phyloP scores from a whole-genome alignment of 2,888 invertebrate species.

The Litoditis marina region DNA sequence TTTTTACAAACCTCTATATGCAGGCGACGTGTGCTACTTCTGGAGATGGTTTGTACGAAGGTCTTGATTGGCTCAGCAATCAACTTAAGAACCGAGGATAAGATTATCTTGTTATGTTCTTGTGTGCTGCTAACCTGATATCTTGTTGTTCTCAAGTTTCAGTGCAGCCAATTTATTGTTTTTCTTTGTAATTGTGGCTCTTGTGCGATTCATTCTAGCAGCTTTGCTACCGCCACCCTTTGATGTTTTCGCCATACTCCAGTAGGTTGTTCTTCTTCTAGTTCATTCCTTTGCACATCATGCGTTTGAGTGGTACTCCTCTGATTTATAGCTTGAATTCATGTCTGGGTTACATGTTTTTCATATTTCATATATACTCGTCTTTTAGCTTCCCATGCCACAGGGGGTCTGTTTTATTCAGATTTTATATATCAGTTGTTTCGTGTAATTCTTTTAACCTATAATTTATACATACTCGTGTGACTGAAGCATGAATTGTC shows the following conservation, averaged over 20 bases:
- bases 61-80: slow-evolving; percentile 99
- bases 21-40: slow-evolving; percentile 83
- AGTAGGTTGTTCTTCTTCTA: too few relatives aligned
- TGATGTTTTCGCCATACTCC: too few relatives aligned
- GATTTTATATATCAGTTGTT: slow-evolving; percentile 16
- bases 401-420: background rate
- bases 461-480: slow-evolving; percentile 2
- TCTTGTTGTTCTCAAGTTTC: too few relatives aligned
- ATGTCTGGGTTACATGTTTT: background rate
- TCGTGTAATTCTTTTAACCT: slow-evolving; percentile 11
- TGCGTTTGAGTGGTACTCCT: too few relatives aligned
- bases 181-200: too few relatives aligned
- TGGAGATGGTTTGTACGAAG: slow-evolving; percentile 97
- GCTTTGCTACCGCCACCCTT: too few relatives aligned
- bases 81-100: slow-evolving; percentile 81
- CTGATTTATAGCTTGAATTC: background rate
- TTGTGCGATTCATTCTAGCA: too few relatives aligned
- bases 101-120: too few relatives aligned
- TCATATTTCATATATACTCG: background rate
- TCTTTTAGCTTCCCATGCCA: background rate
- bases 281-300: slow-evolving; percentile 1
- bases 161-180: too few relatives aligned
- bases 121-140: too few relatives aligned
- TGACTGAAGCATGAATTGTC: slow-evolving; percentile 11
- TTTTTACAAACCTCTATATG: too few relatives aligned